These are phyloP conservation scores for Bathynomus jamesi DNA, from an alignment of 1,140 invertebrate species.

Conservation along the genomic window DNA sequence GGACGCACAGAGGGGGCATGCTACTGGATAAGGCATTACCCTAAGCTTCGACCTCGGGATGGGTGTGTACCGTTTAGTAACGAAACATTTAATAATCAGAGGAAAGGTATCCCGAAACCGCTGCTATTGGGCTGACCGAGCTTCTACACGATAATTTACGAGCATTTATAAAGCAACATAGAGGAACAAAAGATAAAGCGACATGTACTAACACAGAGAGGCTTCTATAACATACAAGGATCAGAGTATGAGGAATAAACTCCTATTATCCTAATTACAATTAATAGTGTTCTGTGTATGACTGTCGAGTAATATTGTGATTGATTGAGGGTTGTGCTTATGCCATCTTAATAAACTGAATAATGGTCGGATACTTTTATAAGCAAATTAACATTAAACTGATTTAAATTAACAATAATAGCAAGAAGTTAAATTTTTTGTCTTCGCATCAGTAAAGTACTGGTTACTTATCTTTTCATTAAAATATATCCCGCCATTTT, in stretches of 20 bases:
- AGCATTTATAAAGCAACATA: not conserved
- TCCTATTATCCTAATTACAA: no score
- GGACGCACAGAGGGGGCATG: not conserved
- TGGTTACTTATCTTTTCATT: no score
- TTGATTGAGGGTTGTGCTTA: not conserved
- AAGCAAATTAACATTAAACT: no score
- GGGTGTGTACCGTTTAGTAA: no score
- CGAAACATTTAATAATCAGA: no score
- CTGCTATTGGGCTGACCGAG: not conserved
- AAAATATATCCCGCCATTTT: no score
- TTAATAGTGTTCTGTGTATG: no score
- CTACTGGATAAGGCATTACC: not conserved
- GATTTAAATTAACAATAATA: no score
- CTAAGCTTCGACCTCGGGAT: not conserved
- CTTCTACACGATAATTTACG: not conserved
- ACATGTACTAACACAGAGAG: not conserved
- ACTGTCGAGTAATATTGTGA: no score
- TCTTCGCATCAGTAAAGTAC: no score
- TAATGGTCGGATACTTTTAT: no score
- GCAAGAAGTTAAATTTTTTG: no score
- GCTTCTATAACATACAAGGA: not conserved
- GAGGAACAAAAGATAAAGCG: not conserved
- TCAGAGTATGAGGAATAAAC: not conserved
- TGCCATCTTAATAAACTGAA: not conserved
- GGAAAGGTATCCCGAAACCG: not conserved